Base-by-base conservation (phyloP, 2,113 vertebrate genomes). In the Haliaeetus leucogaster region DNA sequence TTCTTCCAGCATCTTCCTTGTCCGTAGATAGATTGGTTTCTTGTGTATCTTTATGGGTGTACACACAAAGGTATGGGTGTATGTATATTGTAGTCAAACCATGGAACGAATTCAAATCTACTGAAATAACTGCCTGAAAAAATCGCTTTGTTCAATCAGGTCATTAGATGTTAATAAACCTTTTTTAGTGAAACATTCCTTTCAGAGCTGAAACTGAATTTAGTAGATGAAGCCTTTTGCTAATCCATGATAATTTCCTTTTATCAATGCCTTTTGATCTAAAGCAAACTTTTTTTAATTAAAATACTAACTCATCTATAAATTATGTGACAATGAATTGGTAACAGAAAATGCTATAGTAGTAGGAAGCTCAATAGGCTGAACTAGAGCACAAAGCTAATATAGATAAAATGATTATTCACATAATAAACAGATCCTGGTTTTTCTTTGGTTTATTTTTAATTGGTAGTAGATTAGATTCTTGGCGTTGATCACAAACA, bases 191-290 rank as follows among this genome's bases (percentile, higher is more conserved):
- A 73, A 55, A 32, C 11, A 1, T 62, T 71, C 42, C 52, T 94
- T 58, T 43, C 55, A 25, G 67, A 71, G 76, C 32, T 66, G 34
- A 52, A 90, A 67, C 38, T 63, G 63, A 76, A 59, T 73, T 65
- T 65, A 30, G 68, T n/a, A 68, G 78, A 45, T 78, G 62, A 34
- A 94, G 25, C 45, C 26, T 70, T 77, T 82, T 32, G 27, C 42
- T 94, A 82, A 85, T 93, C 66, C 45, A 17, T 52, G 16, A 13
- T 63, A 47, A 52, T 70, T 90, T 80, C 50, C n/a, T 89, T 92
- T 81, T 65, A 81, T 94, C 20, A 29, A 11, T 56, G 45, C 30
- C n/a, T 94, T 89, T 94, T 92, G 56, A 81, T 86, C 42, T 89
- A 56, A 89, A 89, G 65, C 62, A 91, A 77, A 29, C 13, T 32